Conservation (phyloP, 2,888 invertebrate species). For the Coenonympha glycerion region DNA sequence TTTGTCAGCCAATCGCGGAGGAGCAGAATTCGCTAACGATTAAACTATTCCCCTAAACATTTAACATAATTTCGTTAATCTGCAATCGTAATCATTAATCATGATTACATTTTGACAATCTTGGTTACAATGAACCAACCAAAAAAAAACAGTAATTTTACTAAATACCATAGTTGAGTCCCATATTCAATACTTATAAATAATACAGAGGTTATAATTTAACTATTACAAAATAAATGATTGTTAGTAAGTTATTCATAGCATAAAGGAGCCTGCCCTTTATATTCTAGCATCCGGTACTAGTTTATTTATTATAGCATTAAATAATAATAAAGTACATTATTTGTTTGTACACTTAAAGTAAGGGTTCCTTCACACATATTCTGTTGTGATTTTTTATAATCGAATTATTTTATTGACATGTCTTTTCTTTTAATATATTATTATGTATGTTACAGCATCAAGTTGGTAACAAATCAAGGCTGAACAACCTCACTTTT, state of each 20-base stretch:
- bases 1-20: too few relatives aligned
- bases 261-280: slow-evolving; percentile 62
- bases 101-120: too few relatives aligned
- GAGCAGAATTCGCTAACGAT: too few relatives aligned
- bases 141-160: slow-evolving; percentile 55
- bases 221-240: slow-evolving; percentile 52
- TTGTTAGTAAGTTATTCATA: slow-evolving; percentile 35
- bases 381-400: background rate
- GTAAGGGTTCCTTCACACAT: background rate
- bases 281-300: slow-evolving; percentile 55
- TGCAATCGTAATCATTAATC: too few relatives aligned
- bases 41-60: too few relatives aligned
- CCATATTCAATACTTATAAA: slow-evolving; percentile 66
- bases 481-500: too few relatives aligned
- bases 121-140: slow-evolving; percentile 46
- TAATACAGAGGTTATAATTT: slow-evolving; percentile 54
- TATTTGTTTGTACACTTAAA: slow-evolving; percentile 21
- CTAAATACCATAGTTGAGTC: slow-evolving; percentile 72
- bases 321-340: slow-evolving; percentile 16
- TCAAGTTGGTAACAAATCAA: too few relatives aligned
- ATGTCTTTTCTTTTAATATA: too few relatives aligned
- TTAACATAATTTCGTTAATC: too few relatives aligned
- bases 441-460: too few relatives aligned
- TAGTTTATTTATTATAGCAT: slow-evolving; percentile 36
- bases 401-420: too few relatives aligned